phyloP scores from a whole-genome alignment of 2,113 vertebrate species.

The Elaphurus davidianus region DNA sequence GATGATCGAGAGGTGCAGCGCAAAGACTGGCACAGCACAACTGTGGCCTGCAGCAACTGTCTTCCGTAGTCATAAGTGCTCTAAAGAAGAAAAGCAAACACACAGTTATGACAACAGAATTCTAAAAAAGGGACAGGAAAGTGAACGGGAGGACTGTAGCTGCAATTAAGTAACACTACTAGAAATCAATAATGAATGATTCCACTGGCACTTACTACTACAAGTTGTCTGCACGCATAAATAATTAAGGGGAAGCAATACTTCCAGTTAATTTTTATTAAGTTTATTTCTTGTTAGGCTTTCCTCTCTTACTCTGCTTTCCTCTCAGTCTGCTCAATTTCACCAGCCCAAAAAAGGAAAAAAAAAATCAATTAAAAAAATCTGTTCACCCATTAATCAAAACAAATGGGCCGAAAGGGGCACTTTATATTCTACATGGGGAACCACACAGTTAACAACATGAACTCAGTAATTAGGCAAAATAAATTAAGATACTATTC shows the following conservation, averaged over 20 bases:
- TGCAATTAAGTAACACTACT: not conserved
- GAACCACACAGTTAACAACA: slow-evolving; percentile 4
- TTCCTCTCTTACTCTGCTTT: not conserved
- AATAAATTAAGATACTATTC: not conserved
- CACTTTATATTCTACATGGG: not conserved
- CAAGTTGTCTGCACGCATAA: not conserved
- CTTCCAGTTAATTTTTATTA: not conserved
- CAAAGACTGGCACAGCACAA: slow-evolving; percentile 96
- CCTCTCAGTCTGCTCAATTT: not conserved
- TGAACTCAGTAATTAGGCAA: not conserved
- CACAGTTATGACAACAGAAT: not conserved
- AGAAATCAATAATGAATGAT: not conserved
- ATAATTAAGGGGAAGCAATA: not conserved
- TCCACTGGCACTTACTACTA: not conserved
- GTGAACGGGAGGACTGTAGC: not conserved
- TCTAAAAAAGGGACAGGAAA: not conserved
- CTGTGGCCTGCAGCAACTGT: slow-evolving; percentile 96
- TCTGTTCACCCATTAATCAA: not conserved
- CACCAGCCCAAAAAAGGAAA: not conserved
- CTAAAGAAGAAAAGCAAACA: slow-evolving; percentile 74
- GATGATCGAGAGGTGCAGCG: slow-evolving; percentile 96
- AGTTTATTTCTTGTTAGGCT: not conserved
- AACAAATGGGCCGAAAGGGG: not conserved
- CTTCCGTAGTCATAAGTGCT: slow-evolving; percentile 98
- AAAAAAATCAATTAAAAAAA: not conserved